These are phyloP conservation scores for Stegophylla sp. DNA, from an alignment of 2,888 invertebrate genomes.

Conservation along the genomic window DNA sequence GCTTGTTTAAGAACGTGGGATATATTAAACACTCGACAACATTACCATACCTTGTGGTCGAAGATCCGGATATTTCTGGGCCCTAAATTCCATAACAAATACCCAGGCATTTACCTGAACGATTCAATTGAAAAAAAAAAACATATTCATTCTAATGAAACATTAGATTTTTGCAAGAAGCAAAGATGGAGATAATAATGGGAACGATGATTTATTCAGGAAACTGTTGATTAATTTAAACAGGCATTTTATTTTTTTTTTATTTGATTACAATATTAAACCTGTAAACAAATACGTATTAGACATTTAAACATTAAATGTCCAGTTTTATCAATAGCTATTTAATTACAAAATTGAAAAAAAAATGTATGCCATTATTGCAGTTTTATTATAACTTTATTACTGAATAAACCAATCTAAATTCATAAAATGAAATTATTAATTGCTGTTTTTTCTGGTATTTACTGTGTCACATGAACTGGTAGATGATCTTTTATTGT, in stretches of 20 bases:
- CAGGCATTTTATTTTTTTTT: background rate
- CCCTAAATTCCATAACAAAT: background rate
- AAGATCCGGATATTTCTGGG: conserved; percentile 25
- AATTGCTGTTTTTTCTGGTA: too few species aligned
- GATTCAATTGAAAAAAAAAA: conserved; percentile 24
- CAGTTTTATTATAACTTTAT: too few species aligned
- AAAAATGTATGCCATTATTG: too few species aligned
- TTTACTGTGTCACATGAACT: too few species aligned
- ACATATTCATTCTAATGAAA: background rate
- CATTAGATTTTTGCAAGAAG: background rate
- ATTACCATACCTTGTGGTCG: conserved; percentile 34
- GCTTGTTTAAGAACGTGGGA: conserved; percentile 30
- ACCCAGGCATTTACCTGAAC: background rate
- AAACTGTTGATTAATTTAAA: background rate
- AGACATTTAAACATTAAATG: too few species aligned
- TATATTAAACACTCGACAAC: background rate
- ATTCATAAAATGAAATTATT: too few species aligned
- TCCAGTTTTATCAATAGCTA: too few species aligned
- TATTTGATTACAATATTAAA: background rate
- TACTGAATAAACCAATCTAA: too few species aligned
- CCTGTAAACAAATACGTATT: too few species aligned
- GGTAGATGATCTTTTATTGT: too few species aligned
- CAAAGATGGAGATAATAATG: background rate
- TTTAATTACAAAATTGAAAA: too few species aligned
- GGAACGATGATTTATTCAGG: background rate